A percentile compares a stretch with the other conserved stretches of the same genome.
Evolutionary conservation across 2,888 invertebrate species (phyloP).

Genomic region (Rotaria macrura): DNA sequence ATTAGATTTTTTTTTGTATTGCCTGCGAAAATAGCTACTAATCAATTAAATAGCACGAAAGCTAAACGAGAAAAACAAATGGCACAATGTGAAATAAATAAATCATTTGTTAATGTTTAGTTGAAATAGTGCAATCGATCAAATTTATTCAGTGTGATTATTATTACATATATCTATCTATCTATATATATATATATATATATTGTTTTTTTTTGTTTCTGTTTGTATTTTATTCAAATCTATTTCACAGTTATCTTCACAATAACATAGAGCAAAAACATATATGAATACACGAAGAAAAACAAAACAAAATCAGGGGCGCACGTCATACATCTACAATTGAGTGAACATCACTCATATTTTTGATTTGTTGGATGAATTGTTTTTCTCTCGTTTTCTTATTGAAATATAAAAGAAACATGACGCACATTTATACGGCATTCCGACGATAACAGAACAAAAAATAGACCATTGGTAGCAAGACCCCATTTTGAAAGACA

Average conservation of each 20-base stretch:
- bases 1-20: no score
- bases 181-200: no score
- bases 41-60: no score
- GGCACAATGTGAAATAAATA: no score
- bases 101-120: no score
- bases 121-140: no score
- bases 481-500: slow-evolving; percentile 7
- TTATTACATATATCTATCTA: no score
- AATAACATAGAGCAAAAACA: background rate
- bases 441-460: background rate
- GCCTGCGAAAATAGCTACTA: no score
- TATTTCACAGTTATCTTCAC: background rate
- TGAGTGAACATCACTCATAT: background rate
- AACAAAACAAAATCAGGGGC: background rate
- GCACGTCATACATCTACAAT: background rate
- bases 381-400: background rate
- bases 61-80: no score
- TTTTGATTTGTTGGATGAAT: background rate
- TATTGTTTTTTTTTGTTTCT: background rate
- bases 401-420: background rate
- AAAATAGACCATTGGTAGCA: background rate
- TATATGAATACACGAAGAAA: background rate
- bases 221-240: background rate
- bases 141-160: no score
- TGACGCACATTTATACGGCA: background rate